Base-by-base conservation (phyloP, 1,140 invertebrate species). In the Zaprionus inermis region DNA sequence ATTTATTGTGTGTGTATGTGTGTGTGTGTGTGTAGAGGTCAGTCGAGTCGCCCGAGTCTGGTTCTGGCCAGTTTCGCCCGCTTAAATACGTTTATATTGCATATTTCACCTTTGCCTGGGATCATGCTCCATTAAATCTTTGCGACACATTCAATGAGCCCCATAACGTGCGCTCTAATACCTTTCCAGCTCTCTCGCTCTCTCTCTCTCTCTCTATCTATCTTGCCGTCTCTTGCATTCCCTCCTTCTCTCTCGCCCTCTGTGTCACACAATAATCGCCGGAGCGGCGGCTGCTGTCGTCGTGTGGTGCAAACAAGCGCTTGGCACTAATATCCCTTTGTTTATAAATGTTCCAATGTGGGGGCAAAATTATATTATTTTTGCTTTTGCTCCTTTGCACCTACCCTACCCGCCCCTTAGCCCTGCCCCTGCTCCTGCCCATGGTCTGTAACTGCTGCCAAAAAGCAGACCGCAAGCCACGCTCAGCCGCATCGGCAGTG, bases 291-390 rank as follows among this genome's bases (percentile, higher is more conserved):
- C 67, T 58, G 44, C 56, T 71, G 72, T 65, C 67, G 69, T 66
- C 73, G 60, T 76, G 61, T 61, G 64, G 46, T 18, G 58, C 72
- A 74, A 74, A 74, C 65, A 74, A 63, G 72, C 69, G 69, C 63
- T 76, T 72, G 69, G 69, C 58, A 76, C 76, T 90, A 80, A 90
- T 90, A 91, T 82, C 79, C 86, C 80, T 80, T 91, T 90, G 86
- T 90, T 90, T 91, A 91, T 90, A 90, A 90, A 91, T 90, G 82
- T 73, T 80, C 82, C 91, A 90, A 90, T 90, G 78, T 32, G 46
- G 68, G 69, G 52, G 58, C 65, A 86, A 86, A 83, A 72, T 90
- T 88, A 91, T 91, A 83, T 76, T 81, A 71, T 70, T 70, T 79
- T 49, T 67, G 61, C 41, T 67, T 59, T 58, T 57, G 67, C 38